phyloP scores from a whole-genome alignment of 2,888 invertebrate genomes.

The Drosophila anomalata region DNA sequence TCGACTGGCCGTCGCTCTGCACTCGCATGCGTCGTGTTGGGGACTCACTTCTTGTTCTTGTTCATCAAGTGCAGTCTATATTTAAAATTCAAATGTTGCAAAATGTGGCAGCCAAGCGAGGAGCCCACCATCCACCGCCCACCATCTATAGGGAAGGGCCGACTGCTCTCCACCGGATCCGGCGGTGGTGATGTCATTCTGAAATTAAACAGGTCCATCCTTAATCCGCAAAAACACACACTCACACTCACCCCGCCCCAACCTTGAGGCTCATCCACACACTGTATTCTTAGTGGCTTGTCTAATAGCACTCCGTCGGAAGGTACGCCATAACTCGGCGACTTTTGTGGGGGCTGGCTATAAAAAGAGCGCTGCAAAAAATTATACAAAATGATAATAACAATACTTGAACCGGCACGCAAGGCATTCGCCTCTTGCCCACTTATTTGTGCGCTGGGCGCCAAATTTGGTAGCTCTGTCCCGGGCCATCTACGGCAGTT shows the following conservation, averaged over 20 bases:
- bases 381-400: conserved; percentile 49
- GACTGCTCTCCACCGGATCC: conserved; percentile 18
- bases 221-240: conserved; percentile 2
- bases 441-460: conserved; percentile 25
- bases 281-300: conserved; percentile 30
- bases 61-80: conserved; percentile 54
- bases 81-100: conserved; percentile 65
- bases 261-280: conserved; percentile 27
- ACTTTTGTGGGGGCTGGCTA: conserved; percentile 46
- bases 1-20: conserved; percentile 55
- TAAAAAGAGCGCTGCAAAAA: conserved; percentile 37
- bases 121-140: not conserved
- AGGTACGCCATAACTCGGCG: conserved; percentile 43
- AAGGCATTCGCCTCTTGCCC: conserved; percentile 14
- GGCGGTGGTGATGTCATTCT: conserved; percentile 29
- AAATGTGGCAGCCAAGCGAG: conserved; percentile 50
- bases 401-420: conserved; percentile 51
- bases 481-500: conserved; percentile 55
- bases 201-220: conserved; percentile 29
- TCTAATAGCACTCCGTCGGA: conserved; percentile 37
- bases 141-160: conserved; percentile 5
- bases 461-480: conserved; percentile 63
- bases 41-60: conserved; percentile 17
- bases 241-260: conserved; percentile 5
- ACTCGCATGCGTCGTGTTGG: conserved; percentile 36